Conservation (phyloP, 2,888 invertebrate genomes). For the Melanargia galathea region DNA sequence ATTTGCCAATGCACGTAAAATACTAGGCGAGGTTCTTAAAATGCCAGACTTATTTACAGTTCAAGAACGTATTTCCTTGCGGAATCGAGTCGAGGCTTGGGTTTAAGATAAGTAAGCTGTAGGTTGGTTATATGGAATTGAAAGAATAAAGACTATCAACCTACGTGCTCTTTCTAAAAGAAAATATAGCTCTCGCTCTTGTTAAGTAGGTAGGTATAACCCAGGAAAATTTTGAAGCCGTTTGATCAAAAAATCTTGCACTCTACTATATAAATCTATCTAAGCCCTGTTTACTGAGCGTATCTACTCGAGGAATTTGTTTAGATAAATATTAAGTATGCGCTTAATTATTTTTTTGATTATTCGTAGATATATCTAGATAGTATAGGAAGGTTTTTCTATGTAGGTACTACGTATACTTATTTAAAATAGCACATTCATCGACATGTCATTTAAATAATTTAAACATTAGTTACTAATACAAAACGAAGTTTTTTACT, state of each 20-base stretch:
- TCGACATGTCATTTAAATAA: conserved; percentile 16
- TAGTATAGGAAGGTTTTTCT: too few relatives aligned
- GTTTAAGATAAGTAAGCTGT: background rate
- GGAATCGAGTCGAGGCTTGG: conserved; percentile 27
- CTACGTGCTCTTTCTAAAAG: background rate
- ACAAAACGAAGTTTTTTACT: conserved; percentile 11
- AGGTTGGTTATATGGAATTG: background rate
- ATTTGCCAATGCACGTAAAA: conserved; percentile 81
- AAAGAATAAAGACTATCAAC: background rate
- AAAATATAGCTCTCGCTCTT: background rate
- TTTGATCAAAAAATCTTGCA: too few relatives aligned
- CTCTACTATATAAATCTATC: too few relatives aligned
- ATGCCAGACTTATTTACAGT: conserved; percentile 78
- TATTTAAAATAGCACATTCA: conserved; percentile 5
- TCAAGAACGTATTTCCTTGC: conserved; percentile 48
- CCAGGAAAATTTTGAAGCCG: too few relatives aligned
- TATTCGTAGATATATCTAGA: too few relatives aligned
- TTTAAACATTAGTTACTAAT: conserved; percentile 3
- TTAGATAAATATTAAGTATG: too few relatives aligned
- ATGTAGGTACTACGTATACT: too few relatives aligned
- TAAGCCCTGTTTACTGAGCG: too few relatives aligned
- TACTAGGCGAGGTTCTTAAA: conserved; percentile 75
- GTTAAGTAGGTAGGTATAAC: background rate
- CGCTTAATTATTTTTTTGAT: too few relatives aligned
- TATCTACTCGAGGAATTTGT: too few relatives aligned